Evolutionary conservation across 2,113 vertebrate genomes (phyloP), one percentile per base, ranked within the genome.

Genomic region (Tinamus guttatus): DNA sequence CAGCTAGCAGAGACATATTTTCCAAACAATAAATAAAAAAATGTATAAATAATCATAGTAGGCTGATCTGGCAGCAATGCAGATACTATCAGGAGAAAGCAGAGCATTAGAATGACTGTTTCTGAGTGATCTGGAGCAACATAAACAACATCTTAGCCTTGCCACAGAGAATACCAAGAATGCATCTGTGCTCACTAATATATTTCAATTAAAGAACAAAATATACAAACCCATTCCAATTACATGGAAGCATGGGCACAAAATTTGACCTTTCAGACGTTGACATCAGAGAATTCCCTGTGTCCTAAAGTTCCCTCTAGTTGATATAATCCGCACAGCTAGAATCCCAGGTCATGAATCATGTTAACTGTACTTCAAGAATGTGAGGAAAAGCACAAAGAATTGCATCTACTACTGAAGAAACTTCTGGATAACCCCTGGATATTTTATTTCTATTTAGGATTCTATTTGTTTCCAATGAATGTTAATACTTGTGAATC

Each of bases 1-100:
- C 30, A 63, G 96, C 93, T 97, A 96, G 54, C 82, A 95, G 86
- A 91, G 71, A 76, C 49, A 54, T 94, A 67, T 19, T 97, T 96
- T 86, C 85, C 40, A 86, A 47, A 95, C 87, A 97, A 95, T 94
- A 86, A 92, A 90, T 70, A 73, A 63, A 71, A 58, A 85, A 32
- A 51, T 36, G 21, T 58, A 38, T 32, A 36, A 69, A 69, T 27
- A n/a, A 73, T 56, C 32, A 49, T 28, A 88, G 51, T 17, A 22
- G 6, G 5, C 74, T 19, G 59, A 58, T 67, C 68, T 83, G 82
- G 68, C 18, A 58, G 54, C 54, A 58, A 58, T 58, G 54, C 28
- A 58, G 30, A 58, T 17, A 32, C 30, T 58, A 58, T 58, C 54
- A 58, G 54, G 54, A 58, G 54, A 58, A 58, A 58, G 54, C 81